Evolutionary conservation across 1,140 invertebrate species (phyloP).

Genomic region (Cardiocondyla obscurior): DNA sequence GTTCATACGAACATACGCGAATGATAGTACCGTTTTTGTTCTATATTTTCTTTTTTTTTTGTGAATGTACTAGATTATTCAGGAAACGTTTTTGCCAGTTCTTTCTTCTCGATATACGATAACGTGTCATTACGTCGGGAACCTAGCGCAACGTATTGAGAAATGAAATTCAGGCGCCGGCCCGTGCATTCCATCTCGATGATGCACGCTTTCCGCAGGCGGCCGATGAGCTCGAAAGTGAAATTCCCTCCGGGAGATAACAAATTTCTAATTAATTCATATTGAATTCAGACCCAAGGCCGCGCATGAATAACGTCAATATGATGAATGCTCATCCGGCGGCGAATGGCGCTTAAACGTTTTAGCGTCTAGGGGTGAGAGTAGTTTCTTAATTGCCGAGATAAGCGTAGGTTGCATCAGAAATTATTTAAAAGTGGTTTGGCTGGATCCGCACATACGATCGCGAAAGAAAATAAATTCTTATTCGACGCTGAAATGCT

Average conservation of each 20-base stretch:
- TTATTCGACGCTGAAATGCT: too few relatives aligned
- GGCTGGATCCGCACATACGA: background rate
- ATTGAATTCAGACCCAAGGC: slow-evolving; percentile 38
- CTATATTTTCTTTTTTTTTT: slow-evolving; percentile 32
- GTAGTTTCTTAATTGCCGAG: slow-evolving; percentile 21
- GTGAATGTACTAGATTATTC: slow-evolving; percentile 10
- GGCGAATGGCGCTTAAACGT: slow-evolving; percentile 12
- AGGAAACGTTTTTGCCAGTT: slow-evolving; percentile 48
- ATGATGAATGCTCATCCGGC: slow-evolving; percentile 35
- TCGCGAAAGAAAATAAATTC: too few relatives aligned
- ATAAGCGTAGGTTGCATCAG: slow-evolving; percentile 13
- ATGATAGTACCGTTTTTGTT: slow-evolving; percentile 7
- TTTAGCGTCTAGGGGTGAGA: background rate
- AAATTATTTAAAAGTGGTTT: slow-evolving; percentile 32
- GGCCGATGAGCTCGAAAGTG: slow-evolving; percentile 31
- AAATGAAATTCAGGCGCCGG: slow-evolving; percentile 62
- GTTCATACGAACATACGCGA: background rate
- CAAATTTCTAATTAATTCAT: slow-evolving; percentile 52
- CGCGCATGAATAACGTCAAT: slow-evolving; percentile 34
- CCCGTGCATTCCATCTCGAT: slow-evolving; percentile 56
- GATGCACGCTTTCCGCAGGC: slow-evolving; percentile 53
- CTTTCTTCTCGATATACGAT: slow-evolving; percentile 59
- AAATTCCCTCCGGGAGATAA: slow-evolving; percentile 12
- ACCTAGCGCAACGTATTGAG: slow-evolving; percentile 49
- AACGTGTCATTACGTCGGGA: slow-evolving; percentile 60